Base-by-base conservation (phyloP, 2,113 vertebrate species). In the Carlito syrichta region DNA sequence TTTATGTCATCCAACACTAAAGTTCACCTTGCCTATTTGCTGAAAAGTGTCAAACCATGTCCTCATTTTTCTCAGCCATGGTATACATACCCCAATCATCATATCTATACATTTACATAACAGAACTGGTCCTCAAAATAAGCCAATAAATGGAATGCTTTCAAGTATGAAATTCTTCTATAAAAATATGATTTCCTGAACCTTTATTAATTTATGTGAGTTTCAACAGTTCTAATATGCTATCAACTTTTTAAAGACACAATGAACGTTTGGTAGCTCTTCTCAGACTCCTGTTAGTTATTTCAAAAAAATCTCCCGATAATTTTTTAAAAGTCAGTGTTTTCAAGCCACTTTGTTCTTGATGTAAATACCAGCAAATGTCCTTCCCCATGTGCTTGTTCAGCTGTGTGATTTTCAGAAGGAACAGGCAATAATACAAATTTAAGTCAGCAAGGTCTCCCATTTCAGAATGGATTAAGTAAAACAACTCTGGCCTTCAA, bases 311-410 rank as follows among this genome's bases (percentile, higher is more conserved):
- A 35, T 4, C 73, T 45, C 48, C 22, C 69, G 43, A n/a, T 76
- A 69, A 93, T 93, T 86, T 22, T 76, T 81, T 58, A 78, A 69
- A 74, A 86, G 40, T 63, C 68, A 81, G 17, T 52, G 48, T 81
- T 89, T 91, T 91, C n/a, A 88, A 81, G 93, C 97, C 4, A 79
- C 8, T 69, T 88, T 89, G 35, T 48, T 90, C 63, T 95, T 78
- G 4, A 52, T 43, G 20, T 66, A 66, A 94, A 12, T 10, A 23
- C 0, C 6, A 7, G 8, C 68, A 78, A n/a, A 45, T 1, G 0
- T 1, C 9, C 13, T 45, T 66, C 86, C 23, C 62, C 74, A 48
- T 1, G 56, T 11, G 71, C 60, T n/a, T 43, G 43, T 45, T 71
- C 85, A 60, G 40, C n/a, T n/a, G 2, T 83, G 8, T 12, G 32